Evolutionary conservation across 1,140 invertebrate species (phyloP), one percentile per base, ranked within the genome.

Genomic region (Apis laboriosa): DNA sequence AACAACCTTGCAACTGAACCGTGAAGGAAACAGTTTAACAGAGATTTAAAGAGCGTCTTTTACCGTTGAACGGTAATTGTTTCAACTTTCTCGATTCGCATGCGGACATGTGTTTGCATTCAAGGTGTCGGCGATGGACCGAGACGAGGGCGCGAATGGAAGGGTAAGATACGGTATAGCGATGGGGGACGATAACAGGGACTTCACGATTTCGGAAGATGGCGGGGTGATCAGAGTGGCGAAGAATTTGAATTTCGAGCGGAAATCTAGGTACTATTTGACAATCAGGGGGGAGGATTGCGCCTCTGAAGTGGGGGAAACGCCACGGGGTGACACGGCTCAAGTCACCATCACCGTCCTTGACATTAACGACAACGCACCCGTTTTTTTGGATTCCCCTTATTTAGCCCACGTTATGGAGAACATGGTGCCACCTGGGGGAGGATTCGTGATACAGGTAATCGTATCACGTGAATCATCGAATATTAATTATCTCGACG

Each of bases 321-420:
- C 83, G 0, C 92, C 95, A 0, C 95, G 96, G 77, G 95, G 95
- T 83, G 97, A 98, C 91, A 97, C 96, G 9, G 97, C 97, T 19
- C 95, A 96, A 92, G 94, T 97, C 77, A 95, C 95, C 63, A 96
- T 97, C 85, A 95, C 94, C 58, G 96, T 99, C 9, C 95, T 97
- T 49, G 98, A 99, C 94, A 97, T 99, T 86, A 99, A 99, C 93
- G 99, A 99, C 94, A 98, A 98, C 91, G 96, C 97, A 12, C 98
- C 98, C 2, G 96, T 97, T 1, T 99, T 99, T 92, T 93, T 98
- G 60, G 97, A 98, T 93, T 98, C 98, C 0, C 98, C 98, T 0
- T 99, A 99, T 92, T 92, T 98, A 79, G 97, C 98, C 0, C 97
- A 98, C 90, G 97, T 99, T n/a, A 97, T 98, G 96, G 98, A 99